Conservation (phyloP, 2,888 invertebrate species). For the Tanypteryx hageni region DNA sequence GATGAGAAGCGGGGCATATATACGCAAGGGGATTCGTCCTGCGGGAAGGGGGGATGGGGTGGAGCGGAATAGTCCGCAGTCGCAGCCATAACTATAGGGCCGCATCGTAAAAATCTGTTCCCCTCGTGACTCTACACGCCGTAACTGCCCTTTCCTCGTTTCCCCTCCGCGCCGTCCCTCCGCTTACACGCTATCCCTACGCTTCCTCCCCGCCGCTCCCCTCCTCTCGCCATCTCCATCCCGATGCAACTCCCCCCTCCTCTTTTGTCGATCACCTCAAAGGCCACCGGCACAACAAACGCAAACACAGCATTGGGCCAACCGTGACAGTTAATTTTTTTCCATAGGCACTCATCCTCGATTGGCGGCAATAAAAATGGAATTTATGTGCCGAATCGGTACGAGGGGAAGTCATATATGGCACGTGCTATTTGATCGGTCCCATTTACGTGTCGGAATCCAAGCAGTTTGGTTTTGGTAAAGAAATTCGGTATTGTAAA, state of each 20-base stretch:
- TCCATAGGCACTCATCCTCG: neutral
- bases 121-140: neutral
- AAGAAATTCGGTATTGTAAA: neutral
- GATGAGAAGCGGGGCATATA: neutral
- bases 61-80: slow-evolving; percentile 25
- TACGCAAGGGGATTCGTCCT: neutral
- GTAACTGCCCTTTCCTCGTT: slow-evolving; percentile 37
- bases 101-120: slow-evolving; percentile 57
- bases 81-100: slow-evolving; percentile 54
- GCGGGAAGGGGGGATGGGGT: neutral
- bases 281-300: slow-evolving; percentile 31
- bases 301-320: neutral
- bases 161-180: neutral
- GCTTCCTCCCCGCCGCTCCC: neutral
- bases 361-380: neutral
- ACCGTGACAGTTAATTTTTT: neutral
- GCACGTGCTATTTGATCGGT: neutral
- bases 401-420: neutral
- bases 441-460: neutral
- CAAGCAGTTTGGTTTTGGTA: neutral
- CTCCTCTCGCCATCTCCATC: neutral
- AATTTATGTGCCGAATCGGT: neutral
- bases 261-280: slow-evolving; percentile 2
- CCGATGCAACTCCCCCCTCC: neutral
- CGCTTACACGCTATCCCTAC: too few species aligned